Evolutionary conservation across 2,797 vertebrate species (phyloP).

Genomic region (Picus viridis): DNA sequence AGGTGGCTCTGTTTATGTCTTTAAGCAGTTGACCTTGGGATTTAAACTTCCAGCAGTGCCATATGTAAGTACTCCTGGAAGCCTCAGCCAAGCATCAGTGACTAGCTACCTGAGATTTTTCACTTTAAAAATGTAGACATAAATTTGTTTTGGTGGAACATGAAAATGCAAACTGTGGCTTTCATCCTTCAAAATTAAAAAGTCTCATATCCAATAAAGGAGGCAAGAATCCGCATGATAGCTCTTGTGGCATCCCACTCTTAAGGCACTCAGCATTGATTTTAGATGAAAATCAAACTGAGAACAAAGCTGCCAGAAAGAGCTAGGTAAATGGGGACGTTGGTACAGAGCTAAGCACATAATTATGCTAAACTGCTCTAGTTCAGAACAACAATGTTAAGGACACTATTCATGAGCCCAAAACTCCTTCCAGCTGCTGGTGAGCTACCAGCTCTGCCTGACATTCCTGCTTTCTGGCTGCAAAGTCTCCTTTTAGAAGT

Average conservation of each 20-base stretch:
- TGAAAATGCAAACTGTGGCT: background rate
- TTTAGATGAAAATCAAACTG: background rate
- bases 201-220: background rate
- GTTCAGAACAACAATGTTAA: background rate
- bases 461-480: background rate
- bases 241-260: background rate
- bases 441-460: accelerated
- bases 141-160: background rate
- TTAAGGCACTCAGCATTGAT: background rate
- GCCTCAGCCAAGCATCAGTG: background rate
- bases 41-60: background rate
- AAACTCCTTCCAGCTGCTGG: constrained; percentile 9
- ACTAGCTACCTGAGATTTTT: background rate
- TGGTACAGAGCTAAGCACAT: background rate
- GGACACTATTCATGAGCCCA: background rate
- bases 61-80: background rate
- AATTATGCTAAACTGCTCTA: background rate
- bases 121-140: background rate
- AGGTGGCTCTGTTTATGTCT: background rate
- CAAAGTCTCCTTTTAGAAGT: constrained; percentile 4
- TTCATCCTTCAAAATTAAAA: background rate
- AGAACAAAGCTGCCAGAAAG: background rate
- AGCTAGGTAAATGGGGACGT: background rate
- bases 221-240: background rate
- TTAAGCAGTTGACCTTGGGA: background rate